Evolutionary conservation across 2,888 invertebrate species (phyloP).

Genomic region (Trissolcus japonicus): DNA sequence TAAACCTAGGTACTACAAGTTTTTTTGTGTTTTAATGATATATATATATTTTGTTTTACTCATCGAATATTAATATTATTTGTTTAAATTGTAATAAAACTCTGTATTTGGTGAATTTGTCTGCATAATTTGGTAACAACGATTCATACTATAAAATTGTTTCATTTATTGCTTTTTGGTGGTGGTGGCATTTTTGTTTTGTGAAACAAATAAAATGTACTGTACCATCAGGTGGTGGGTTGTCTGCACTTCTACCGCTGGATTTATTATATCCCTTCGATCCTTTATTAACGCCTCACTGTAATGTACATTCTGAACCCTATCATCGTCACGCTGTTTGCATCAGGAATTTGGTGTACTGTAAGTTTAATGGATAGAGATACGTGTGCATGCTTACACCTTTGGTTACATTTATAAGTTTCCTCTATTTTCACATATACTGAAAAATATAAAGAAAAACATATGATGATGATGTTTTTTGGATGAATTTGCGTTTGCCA

Average conservation of each 20-base stretch:
- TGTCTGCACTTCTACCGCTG: conserved; percentile 74
- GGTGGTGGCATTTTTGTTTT: background rate
- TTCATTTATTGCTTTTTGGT: background rate
- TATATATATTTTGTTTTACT: no score
- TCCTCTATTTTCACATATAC: background rate
- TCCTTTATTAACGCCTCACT: conserved; percentile 75
- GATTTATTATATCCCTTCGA: conserved; percentile 75
- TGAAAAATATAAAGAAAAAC: background rate
- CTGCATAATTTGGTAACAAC: no score
- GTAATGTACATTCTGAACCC: conserved; percentile 75
- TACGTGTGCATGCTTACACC: conserved; percentile 25
- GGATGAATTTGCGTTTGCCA: background rate
- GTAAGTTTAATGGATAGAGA: conserved; percentile 71
- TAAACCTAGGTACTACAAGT: no score
- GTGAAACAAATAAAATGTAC: conserved; percentile 31
- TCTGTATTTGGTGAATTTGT: no score
- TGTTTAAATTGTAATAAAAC: no score
- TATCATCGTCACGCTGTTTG: conserved; percentile 75
- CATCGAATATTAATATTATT: no score
- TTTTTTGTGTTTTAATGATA: no score
- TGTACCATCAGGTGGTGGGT: conserved; percentile 72
- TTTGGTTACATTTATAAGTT: no score
- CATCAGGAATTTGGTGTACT: conserved; percentile 73
- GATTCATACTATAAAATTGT: background rate
- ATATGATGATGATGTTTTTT: background rate